Evolutionary conservation across 2,797 vertebrate species (phyloP).

Genomic region (Bryconaethiops microstoma): DNA sequence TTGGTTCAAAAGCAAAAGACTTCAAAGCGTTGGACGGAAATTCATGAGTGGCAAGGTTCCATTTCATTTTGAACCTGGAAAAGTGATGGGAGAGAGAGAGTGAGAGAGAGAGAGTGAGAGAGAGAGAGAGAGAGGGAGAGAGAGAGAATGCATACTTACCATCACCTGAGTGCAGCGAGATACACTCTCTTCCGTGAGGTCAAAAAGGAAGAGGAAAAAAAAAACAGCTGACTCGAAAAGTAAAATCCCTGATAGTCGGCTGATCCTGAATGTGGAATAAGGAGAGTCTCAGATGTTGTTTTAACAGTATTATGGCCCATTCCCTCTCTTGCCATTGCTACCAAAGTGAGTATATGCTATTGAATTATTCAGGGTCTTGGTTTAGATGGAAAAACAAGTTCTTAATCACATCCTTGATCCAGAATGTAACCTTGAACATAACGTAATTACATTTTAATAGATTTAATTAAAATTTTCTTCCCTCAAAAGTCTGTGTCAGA

Average conservation of each 20-base stretch:
- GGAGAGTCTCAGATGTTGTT: neutral
- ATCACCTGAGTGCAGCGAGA: neutral
- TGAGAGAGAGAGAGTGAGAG: neutral
- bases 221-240: neutral
- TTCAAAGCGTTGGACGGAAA: slow-evolving; percentile 64
- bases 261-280: neutral
- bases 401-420: no score
- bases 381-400: no score
- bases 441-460: no score
- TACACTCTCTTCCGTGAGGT: neutral
- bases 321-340: no score
- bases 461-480: no score
- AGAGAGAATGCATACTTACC: neutral
- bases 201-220: neutral
- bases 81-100: slow-evolving; percentile 65
- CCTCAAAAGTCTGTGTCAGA: no score
- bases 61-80: slow-evolving; percentile 70
- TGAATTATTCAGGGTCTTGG: no score
- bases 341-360: no score
- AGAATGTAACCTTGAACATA: no score
- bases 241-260: neutral
- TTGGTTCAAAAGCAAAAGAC: slow-evolving; percentile 52
- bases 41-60: slow-evolving; percentile 74
- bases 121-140: slow-evolving; percentile 45
- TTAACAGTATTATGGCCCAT: no score